Base-by-base conservation (phyloP, 2,113 vertebrate species). In the Poecilia latipinna region DNA sequence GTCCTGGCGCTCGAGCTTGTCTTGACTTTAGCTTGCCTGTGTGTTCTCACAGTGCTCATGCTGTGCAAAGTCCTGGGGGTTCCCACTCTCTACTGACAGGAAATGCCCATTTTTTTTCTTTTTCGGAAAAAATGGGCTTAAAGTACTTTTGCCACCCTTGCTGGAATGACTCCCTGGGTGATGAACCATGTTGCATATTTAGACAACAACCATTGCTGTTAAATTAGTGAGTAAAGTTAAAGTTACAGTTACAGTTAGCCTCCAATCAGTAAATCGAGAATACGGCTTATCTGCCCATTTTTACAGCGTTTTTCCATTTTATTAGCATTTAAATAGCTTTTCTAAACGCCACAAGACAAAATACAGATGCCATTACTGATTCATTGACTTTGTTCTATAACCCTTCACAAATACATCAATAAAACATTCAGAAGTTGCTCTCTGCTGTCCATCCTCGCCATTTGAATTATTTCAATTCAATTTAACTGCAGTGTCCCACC, bases 301-400 rank as follows among this genome's bases (percentile, higher is more conserved):
- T 78, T 72, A 84, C 83, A 82, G 72, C 67, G 80, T 83, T 89
- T 88, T 74, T 87, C 87, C 68, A n/a, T 82, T 85, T 85, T 90
- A 94, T 94, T 94, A 90, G 91, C 93, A 94, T 93, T 93, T 94
- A 93, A 88, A 94, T 92, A 70, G 90, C 77, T 86, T 88, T 86
- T 80, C 74, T 82, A 85, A 93, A 92, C 86, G 80, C 82, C 86
- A 87, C 86, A 88, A 90, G 85, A 90, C 84, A 89, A 77, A 84
- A 80, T 80, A 87, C 86, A 89, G 91, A 87, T 85, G 84, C 88
- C 81, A 86, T 85, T 89, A 75, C 79, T 80, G 82, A 88, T 84
- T 86, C 82, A 90, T 79, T 89, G 91, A 91, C 77, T 88, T 63
- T 8, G 75, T 66, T 65, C 84, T 90, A n/a, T 57, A 89, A 93